Percentiles rank a stretch among this genome's conserved stretches.
Conservation (phyloP, 2,113 vertebrate genomes). For the Agapornis roseicollis region DNA sequence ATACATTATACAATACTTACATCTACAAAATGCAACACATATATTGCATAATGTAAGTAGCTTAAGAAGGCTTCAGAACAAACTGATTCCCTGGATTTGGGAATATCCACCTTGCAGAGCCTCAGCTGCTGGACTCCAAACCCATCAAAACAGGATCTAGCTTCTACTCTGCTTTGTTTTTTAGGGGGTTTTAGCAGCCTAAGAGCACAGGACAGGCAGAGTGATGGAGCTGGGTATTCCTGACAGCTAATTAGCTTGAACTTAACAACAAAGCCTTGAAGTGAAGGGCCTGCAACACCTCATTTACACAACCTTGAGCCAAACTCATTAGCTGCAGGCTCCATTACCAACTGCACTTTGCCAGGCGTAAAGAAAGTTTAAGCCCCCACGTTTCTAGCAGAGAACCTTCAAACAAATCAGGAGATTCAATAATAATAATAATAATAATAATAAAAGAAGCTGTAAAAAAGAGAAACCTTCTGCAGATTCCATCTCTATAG, state of each 20-base stretch:
- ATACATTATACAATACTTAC: background rate
- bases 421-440: background rate
- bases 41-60: background rate
- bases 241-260: conserved; percentile 44
- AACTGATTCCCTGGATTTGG: background rate
- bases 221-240: background rate
- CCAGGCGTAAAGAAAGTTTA: conserved; percentile 36
- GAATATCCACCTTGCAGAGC: background rate
- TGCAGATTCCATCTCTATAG: conserved; percentile 56
- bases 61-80: background rate
- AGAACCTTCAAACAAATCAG: background rate
- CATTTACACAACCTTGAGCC: conserved; percentile 13
- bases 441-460: background rate
- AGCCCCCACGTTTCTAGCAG: background rate
- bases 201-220: background rate
- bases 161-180: background rate
- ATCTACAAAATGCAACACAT: background rate
- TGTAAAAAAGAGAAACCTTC: background rate
- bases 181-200: background rate
- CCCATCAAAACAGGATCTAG: background rate
- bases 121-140: background rate
- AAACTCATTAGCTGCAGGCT: conserved; percentile 52
- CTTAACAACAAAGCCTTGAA: conserved; percentile 45
- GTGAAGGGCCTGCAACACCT: conserved; percentile 47
- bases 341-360: conserved; percentile 10